Evolutionary conservation across 2,888 invertebrate species (phyloP), one percentile per base, ranked within the genome.

Genomic region (Dyspetes luteomarginatus): DNA sequence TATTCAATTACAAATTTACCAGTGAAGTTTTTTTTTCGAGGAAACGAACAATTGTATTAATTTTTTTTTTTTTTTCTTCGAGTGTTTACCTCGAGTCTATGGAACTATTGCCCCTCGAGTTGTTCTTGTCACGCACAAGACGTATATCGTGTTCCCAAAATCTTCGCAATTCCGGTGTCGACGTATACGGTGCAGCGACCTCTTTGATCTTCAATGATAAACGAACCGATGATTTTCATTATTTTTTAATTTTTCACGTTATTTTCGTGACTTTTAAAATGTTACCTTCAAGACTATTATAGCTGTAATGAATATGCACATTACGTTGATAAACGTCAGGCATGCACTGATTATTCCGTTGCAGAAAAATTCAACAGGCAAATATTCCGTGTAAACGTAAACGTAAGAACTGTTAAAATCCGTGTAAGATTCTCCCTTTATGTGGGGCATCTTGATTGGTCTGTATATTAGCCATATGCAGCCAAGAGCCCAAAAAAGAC

Each of bases 221-320:
- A n/a, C 30, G 45, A 24, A 58, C 58, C 22, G 15, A 65, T 41
- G n/a, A n/a, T n/a, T n/a, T n/a, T 4, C 7, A 73, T 26, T 36
- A 52, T 28, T 55, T 15, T 4, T 48, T 12, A 12, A 12, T 9
- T 17, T 26, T 52, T n/a, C 26, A 15, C 19, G 7, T 17, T 17
- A 52, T 52, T 67, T 26, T 26, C 1, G n/a, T 7, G 30, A n/a
- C n/a, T n/a, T n/a, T n/a, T n/a, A 12, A 22, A 78, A 72, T 19
- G 56, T 85, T 87, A 93, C 93, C 93, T 96, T 97, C 64, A 97
- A 92, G 80, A 97, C 95, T 82, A 96, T 93, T 86, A 97, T 95
- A 1, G 96, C 97, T 65, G 96, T 96, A 85, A 96, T 94, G 90
- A 97, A 96, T 88, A 97, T 97, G 92, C 97, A 96, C 88, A 95